Percentiles rank a stretch among this genome's conserved stretches.
Evolutionary conservation across 2,888 invertebrate species (phyloP).

Genomic region (Rugalucina vietnamica): DNA sequence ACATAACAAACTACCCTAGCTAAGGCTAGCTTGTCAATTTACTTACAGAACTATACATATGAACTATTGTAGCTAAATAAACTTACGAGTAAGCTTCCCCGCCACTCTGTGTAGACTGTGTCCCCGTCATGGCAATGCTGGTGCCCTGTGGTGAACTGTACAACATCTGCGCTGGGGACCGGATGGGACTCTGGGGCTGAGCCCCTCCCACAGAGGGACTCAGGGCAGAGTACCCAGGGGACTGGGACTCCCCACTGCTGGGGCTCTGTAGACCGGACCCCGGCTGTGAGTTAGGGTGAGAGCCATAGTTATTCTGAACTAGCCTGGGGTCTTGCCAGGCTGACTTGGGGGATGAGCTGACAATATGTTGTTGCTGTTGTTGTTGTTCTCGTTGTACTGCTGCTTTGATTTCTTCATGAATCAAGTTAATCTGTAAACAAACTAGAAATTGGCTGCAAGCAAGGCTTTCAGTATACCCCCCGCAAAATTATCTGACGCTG

Average conservation of each 20-base stretch:
- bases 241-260: slow-evolving; percentile 44
- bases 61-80: too few species aligned
- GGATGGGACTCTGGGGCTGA: slow-evolving; percentile 41
- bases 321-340: not conserved
- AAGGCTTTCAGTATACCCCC: too few species aligned
- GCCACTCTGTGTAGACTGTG: not conserved
- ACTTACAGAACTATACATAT: too few species aligned
- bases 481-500: too few species aligned
- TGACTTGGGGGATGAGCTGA: not conserved
- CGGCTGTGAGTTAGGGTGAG: not conserved
- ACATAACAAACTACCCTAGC: too few species aligned
- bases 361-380: not conserved
- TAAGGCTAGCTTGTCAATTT: too few species aligned
- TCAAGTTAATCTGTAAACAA: not conserved
- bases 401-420: slow-evolving; percentile 5
- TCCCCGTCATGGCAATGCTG: not conserved
- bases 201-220: slow-evolving; percentile 31
- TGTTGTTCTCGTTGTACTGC: slow-evolving; percentile 10
- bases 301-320: not conserved
- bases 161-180: slow-evolving; percentile 47
- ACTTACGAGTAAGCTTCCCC: not conserved
- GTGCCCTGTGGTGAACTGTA: slow-evolving; percentile 20
- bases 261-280: slow-evolving; percentile 54
- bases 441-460: too few species aligned
- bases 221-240: slow-evolving; percentile 42